A percentile compares a stretch with the other conserved stretches of the same genome.
Evolutionary conservation across 2,888 invertebrate species (phyloP).

Genomic region (Brachyptera putata): DNA sequence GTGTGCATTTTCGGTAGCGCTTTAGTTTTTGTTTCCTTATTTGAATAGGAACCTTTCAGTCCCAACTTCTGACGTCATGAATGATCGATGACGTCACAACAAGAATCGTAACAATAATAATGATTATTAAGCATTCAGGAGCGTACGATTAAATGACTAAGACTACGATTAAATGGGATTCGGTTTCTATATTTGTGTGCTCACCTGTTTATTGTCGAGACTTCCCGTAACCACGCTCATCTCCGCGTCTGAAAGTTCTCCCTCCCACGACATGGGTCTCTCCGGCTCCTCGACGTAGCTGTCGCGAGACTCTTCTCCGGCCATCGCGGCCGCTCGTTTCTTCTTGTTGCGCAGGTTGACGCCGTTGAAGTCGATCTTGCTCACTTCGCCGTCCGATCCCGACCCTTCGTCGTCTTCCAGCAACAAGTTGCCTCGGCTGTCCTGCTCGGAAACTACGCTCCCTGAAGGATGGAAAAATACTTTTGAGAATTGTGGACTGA

Average conservation of each 20-base stretch:
- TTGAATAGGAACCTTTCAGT: no score
- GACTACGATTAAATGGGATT: no score
- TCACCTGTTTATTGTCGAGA: conserved; percentile 19
- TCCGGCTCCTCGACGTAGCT: conserved; percentile 44
- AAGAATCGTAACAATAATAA: no score
- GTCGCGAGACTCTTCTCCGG: conserved; percentile 37
- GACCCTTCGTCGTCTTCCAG: conserved; percentile 53
- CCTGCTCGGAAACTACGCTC: conserved; percentile 23
- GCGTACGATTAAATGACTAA: no score
- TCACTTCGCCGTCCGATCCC: conserved; percentile 73
- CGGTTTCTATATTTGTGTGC: no score
- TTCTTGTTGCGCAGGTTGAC: conserved; percentile 64
- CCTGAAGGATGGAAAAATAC: conserved; percentile 16
- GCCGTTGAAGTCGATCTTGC: conserved; percentile 68
- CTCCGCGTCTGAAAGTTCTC: conserved; percentile 85
- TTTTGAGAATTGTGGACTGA: background rate
- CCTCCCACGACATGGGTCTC: conserved; percentile 93
- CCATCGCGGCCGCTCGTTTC: conserved; percentile 47
- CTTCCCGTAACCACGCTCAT: conserved; percentile 42
- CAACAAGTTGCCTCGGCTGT: background rate
- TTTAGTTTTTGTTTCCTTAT: no score
- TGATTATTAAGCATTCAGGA: no score
- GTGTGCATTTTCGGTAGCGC: no score
- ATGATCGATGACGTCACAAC: no score
- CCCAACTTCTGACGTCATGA: no score